A percentile compares a stretch with the other conserved stretches of the same genome.
Evolutionary conservation across 2,797 vertebrate species (phyloP).

Genomic region (Pelochelys cantorii): DNA sequence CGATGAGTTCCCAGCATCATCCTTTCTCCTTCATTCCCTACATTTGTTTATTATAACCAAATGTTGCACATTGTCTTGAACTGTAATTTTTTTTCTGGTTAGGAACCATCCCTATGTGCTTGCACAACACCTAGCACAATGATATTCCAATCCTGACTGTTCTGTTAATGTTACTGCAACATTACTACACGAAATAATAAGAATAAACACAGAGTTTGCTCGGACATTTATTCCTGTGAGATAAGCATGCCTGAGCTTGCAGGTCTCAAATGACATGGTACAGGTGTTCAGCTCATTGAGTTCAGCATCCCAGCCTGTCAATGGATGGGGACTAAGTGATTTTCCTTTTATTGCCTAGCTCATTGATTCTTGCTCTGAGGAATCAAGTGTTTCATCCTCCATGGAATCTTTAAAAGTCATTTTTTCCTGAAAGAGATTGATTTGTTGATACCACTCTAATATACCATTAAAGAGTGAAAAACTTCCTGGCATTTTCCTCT

Average conservation of each 20-base stretch:
- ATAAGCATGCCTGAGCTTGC: not conserved
- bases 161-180: not conserved
- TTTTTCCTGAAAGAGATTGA: not conserved
- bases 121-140: not conserved
- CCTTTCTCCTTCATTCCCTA: not conserved
- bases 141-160: accelerated
- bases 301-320: not conserved
- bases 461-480: not conserved
- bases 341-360: not conserved
- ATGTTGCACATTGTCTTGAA: too few relatives aligned
- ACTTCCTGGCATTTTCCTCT: not conserved
- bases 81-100: not conserved
- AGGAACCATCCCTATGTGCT: not conserved
- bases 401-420: not conserved
- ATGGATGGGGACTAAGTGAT: not conserved
- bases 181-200: not conserved
- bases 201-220: not conserved
- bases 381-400: not conserved
- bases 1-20: not conserved
- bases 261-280: not conserved
- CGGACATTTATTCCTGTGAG: not conserved
- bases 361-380: not conserved
- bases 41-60: too few relatives aligned
- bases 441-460: not conserved
- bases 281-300: not conserved